Evolutionary conservation across 2,797 vertebrate species (phyloP), one percentile per base, ranked within the genome.

Genomic region (Brachymystax lenok): DNA sequence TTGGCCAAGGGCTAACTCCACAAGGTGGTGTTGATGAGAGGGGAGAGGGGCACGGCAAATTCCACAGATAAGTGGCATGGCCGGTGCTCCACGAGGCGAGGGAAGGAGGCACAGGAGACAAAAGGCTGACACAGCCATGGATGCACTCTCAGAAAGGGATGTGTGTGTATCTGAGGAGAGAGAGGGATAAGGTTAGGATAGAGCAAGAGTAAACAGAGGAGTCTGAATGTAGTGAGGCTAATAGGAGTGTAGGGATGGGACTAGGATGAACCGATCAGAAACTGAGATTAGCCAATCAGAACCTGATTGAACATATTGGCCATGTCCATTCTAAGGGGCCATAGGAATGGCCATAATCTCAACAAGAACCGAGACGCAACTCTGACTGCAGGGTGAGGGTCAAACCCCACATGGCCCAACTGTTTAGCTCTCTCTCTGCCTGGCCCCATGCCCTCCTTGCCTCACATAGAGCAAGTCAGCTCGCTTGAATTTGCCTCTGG

Each of bases 1-100:
- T 78, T n/a, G 74, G 46, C 67, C 17, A 63, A 19, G 46, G 67
- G 68, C 50, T 27, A 51, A 40, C 19, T 75, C 74, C 69, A 24
- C 81, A 79, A 54, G 66, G 64, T 75, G 61, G 73, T 79, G 83
- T 77, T 79, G 81, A 83, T 14, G 80, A 67, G 79, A 64, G 69
- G 13, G 30, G 12, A 28, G 77, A 76, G 40, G 21, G 69, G 61
- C 21, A 10, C 33, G 50, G 51, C 33, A 30, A 83, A 81, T 83
- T 76, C 74, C 77, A 74, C 66, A 77, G 77, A 83, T 79, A 77
- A 68, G 69, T 86, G 75, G 51, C 71, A 52, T 13, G 7, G 19
- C 19, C 21, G n/a, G n/a, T n/a, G 13, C 24, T 40, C 17, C 30
- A 33, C 66, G 5, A 35, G 16, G 66, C 35, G 35, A 17, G 14